Conservation (phyloP, 2,797 vertebrate genomes). For the Podargus strigoides region DNA sequence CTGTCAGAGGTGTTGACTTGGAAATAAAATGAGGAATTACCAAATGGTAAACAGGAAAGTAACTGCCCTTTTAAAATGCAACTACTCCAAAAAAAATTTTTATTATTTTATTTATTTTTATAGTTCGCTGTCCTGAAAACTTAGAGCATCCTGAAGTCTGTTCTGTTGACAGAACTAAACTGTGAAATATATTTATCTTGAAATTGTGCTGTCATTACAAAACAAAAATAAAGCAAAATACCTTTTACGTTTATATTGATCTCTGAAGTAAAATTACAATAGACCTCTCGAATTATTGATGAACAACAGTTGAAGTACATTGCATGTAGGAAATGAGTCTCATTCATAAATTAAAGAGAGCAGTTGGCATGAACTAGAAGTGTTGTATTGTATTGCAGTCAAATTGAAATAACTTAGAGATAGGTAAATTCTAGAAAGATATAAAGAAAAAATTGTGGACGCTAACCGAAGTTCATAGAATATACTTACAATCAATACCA, state of each 20-base stretch:
- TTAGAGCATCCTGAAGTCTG: neutral
- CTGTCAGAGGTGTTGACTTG: neutral
- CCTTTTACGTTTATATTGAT: conserved; percentile 30
- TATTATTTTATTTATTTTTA: neutral
- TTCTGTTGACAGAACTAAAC: neutral
- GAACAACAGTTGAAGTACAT: conserved; percentile 13
- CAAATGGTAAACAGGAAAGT: neutral
- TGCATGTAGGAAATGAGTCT: conserved; percentile 7
- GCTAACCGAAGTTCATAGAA: neutral
- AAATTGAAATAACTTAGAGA: neutral
- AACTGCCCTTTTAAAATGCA: neutral
- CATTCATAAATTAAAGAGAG: conserved; percentile 44
- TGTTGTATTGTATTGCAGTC: neutral
- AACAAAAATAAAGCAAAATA: conserved; percentile 39
- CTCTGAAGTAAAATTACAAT: conserved; percentile 33
- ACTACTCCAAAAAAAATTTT: neutral
- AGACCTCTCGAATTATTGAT: conserved; percentile 29
- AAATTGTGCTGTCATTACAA: neutral
- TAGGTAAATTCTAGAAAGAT: neutral
- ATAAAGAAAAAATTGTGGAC: neutral
- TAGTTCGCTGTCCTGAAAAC: neutral
- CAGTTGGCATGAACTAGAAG: neutral
- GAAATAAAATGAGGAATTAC: neutral
- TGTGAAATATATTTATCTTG: neutral
- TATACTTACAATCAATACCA: neutral